phyloP scores from a whole-genome alignment of 2,888 invertebrate genomes.

The Trachelus stipa region DNA sequence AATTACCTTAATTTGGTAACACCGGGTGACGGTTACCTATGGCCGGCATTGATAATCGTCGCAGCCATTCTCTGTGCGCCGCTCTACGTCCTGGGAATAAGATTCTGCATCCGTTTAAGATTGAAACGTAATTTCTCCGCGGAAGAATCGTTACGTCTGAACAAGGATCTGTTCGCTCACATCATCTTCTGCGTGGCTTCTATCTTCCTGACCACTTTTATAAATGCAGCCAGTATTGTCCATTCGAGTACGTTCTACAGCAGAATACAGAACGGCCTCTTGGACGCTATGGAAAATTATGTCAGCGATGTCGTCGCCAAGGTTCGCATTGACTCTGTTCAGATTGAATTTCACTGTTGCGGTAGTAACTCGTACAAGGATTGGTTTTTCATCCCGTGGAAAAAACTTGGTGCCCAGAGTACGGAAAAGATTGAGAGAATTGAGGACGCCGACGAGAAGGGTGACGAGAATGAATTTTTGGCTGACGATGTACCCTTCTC shows the following conservation, averaged over 20 bases:
- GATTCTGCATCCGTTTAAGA: slow-evolving; percentile 16
- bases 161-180: slow-evolving; percentile 36
- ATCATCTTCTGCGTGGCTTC: slow-evolving; percentile 35
- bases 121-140: not conserved
- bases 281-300: slow-evolving; percentile 72
- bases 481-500: slow-evolving; percentile 72
- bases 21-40: slow-evolving; percentile 37
- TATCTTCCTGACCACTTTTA: slow-evolving; percentile 27
- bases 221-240: slow-evolving; percentile 29
- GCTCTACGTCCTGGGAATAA: slow-evolving; percentile 33
- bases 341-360: slow-evolving; percentile 75
- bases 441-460: not conserved
- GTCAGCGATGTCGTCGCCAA: slow-evolving; percentile 70
- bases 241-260: slow-evolving; percentile 27
- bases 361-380: slow-evolving; percentile 73
- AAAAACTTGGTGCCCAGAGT: slow-evolving; percentile 10
- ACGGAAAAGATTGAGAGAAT: not conserved
- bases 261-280: slow-evolving; percentile 67
- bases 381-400: slow-evolving; percentile 74
- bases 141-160: slow-evolving; percentile 12
- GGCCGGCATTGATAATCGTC: slow-evolving; percentile 33
- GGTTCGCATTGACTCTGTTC: slow-evolving; percentile 71
- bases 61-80: slow-evolving; percentile 31
- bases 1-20: slow-evolving; percentile 34
- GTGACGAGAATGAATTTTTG: slow-evolving; percentile 2